Conservation (phyloP, 2,113 vertebrate species). For the Pollachius pollachius region DNA sequence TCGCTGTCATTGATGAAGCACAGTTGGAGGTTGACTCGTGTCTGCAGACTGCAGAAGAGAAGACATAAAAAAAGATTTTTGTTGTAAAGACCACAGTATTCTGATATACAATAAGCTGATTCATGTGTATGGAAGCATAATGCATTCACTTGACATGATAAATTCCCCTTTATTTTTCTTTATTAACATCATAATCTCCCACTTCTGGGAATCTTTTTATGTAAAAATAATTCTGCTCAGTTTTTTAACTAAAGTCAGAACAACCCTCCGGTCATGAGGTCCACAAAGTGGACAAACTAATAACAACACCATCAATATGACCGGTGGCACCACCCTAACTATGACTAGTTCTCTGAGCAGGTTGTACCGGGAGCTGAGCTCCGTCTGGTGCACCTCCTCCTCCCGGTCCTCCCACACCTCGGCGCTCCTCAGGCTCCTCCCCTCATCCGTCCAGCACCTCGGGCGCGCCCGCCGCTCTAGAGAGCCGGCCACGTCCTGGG, state of each 20-base stretch:
- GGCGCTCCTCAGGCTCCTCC: slow-evolving; percentile 31
- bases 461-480: slow-evolving; percentile 38
- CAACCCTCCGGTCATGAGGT: too few species aligned
- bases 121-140: too few species aligned
- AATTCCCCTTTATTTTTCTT: too few species aligned
- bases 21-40: slow-evolving; percentile 74
- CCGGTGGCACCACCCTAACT: too few species aligned
- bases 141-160: too few species aligned
- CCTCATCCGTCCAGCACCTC: slow-evolving; percentile 38
- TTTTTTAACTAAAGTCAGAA: too few species aligned
- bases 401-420: slow-evolving; percentile 64
- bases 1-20: slow-evolving; percentile 78
- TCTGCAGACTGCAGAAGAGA: slow-evolving; percentile 59
- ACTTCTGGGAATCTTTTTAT: too few species aligned
- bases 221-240: too few species aligned
- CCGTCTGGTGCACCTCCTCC: slow-evolving; percentile 64
- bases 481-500: slow-evolving; percentile 13
- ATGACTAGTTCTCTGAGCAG: too few species aligned
- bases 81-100: background rate
- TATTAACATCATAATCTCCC: too few species aligned
- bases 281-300: too few species aligned
- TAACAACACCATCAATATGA: too few species aligned
- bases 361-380: slow-evolving; percentile 71
- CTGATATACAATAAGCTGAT: background rate
- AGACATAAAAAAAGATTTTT: background rate